Conservation (phyloP, 2,888 invertebrate genomes). For the Ischnura elegans region DNA sequence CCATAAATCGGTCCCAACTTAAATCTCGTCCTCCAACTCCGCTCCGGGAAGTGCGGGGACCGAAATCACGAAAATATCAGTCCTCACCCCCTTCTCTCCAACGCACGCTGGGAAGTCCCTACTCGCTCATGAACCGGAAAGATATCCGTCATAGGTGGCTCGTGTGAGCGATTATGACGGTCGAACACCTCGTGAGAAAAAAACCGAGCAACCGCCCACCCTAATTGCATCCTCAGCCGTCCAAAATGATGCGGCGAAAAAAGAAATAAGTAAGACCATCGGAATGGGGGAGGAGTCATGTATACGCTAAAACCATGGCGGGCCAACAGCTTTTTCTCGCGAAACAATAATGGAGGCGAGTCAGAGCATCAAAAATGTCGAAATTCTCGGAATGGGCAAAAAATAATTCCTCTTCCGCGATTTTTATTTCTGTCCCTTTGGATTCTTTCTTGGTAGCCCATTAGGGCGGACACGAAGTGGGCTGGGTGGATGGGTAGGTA, state of each 20-base stretch:
- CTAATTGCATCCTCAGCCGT: background rate
- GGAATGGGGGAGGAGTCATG: background rate
- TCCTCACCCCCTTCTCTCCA: background rate
- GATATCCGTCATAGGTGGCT: background rate
- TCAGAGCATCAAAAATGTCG: background rate
- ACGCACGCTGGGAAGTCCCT: background rate
- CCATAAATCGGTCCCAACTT: background rate
- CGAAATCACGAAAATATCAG: background rate
- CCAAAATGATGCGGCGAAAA: background rate
- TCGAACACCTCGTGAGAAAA: background rate
- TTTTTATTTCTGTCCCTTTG: background rate
- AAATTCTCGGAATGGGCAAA: slow-evolving; percentile 7
- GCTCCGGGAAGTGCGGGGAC: background rate
- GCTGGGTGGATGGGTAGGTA: background rate
- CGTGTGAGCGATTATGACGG: background rate
- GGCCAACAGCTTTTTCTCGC: slow-evolving; percentile 11
- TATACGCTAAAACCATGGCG: slow-evolving; percentile 25
- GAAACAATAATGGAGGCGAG: background rate
- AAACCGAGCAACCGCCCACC: slow-evolving; percentile 7
- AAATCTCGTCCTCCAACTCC: background rate
- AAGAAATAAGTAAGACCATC: background rate
- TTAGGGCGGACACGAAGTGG: background rate
- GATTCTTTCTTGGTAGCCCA: background rate
- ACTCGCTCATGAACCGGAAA: background rate
- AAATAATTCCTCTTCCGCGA: slow-evolving; percentile 32